Conservation (phyloP, 2,113 vertebrate species). For the Rhea americana region DNA sequence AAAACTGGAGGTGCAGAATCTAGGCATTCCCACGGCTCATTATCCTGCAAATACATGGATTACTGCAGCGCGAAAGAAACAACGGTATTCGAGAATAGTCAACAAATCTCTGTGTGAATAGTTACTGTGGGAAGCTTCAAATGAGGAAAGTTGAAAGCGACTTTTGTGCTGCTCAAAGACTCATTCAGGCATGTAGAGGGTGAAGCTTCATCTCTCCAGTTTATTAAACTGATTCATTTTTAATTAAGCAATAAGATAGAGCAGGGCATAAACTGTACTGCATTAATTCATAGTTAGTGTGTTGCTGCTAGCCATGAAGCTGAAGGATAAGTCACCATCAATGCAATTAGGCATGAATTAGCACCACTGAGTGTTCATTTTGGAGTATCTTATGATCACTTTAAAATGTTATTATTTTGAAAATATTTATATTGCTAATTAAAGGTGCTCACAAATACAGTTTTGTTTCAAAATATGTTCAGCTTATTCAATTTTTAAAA, state of each 20-base stretch:
- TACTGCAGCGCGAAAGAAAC: not conserved
- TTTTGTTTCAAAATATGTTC: not conserved
- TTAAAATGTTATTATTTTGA: not conserved
- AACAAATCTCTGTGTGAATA: constrained; percentile 50
- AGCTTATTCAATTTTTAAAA: not conserved
- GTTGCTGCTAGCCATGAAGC: not conserved
- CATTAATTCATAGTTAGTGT: constrained; percentile 30
- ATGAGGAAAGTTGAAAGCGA: not conserved
- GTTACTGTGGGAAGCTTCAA: not conserved
- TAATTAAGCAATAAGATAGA: constrained; percentile 54
- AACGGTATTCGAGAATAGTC: constrained; percentile 2
- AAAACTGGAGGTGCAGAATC: not conserved
- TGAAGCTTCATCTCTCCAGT: not conserved
- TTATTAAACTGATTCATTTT: constrained; percentile 47
- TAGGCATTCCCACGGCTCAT: constrained; percentile 19
- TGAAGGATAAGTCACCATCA: constrained; percentile 16
- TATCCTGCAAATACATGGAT: constrained; percentile 23
- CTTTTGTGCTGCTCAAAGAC: constrained; percentile 20
- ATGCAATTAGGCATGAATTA: not conserved
- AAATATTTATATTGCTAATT: not conserved
- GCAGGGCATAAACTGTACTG: not conserved
- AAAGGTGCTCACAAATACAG: not conserved
- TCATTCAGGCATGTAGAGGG: constrained; percentile 1
- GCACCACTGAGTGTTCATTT: not conserved
- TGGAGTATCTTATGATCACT: not conserved